These are phyloP conservation scores for Silurus aristotelis DNA, from an alignment of 2,797 vertebrate genomes.

Conservation along the genomic window DNA sequence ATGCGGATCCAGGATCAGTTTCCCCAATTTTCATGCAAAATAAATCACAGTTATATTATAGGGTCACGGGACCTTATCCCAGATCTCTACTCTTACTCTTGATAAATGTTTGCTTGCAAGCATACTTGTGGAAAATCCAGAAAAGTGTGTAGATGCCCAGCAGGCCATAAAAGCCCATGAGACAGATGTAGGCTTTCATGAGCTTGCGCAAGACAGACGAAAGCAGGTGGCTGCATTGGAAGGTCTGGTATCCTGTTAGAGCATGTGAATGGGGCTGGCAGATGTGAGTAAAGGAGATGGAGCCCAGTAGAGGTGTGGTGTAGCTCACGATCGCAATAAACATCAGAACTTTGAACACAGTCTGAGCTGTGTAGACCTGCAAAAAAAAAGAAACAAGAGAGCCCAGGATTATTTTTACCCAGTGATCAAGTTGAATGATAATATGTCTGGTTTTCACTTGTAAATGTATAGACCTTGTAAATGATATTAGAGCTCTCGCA, in stretches of 20 bases:
- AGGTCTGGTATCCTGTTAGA: conserved; percentile 74
- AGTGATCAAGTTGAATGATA: not conserved
- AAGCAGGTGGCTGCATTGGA: conserved; percentile 79
- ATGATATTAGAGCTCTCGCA: conserved; percentile 78
- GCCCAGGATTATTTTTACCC: not conserved
- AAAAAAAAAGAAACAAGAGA: not conserved
- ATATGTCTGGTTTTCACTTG: not conserved
- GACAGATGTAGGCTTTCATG: conserved; percentile 73
- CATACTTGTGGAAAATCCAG: conserved; percentile 78
- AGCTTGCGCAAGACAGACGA: conserved; percentile 78
- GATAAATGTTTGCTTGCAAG: not conserved
- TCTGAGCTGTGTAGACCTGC: conserved; percentile 80
- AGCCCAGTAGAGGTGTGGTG: conserved; percentile 71
- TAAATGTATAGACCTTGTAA: conserved; percentile 68
- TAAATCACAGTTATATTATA: not conserved
- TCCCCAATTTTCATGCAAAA: not conserved
- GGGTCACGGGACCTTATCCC: not conserved
- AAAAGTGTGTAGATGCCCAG: conserved; percentile 75
- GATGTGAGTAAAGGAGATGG: conserved; percentile 74
- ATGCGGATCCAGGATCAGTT: not conserved
- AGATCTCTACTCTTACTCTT: conserved; percentile 1
- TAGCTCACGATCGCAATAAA: conserved; percentile 72
- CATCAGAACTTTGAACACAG: conserved; percentile 74
- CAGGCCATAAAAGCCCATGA: conserved; percentile 75
- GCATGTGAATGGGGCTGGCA: conserved; percentile 70